These are phyloP conservation scores for Plecotus auritus DNA, from an alignment of 2,113 vertebrate species.

Conservation along the genomic window DNA sequence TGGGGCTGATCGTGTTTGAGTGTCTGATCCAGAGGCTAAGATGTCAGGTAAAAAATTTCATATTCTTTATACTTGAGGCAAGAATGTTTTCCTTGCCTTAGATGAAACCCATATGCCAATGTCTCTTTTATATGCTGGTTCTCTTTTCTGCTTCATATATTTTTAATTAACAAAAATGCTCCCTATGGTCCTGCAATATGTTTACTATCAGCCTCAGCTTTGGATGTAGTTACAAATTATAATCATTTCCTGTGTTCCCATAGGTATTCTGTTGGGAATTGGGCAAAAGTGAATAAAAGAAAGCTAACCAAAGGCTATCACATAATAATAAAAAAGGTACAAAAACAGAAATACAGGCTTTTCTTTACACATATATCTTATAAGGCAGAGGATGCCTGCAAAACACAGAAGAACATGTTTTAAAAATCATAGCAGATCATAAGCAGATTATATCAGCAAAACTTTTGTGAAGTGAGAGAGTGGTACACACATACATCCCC, in stretches of 20 bases:
- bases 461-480: background rate
- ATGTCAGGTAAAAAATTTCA: background rate
- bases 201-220: conserved; percentile 20
- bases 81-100: conserved; percentile 25
- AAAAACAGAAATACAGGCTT: background rate
- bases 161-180: conserved; percentile 53
- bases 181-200: conserved; percentile 25
- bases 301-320: background rate
- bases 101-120: conserved; percentile 39
- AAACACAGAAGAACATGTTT: background rate
- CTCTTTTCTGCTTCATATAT: conserved; percentile 31
- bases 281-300: background rate
- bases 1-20: background rate
- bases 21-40: background rate
- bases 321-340: background rate
- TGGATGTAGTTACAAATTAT: background rate
- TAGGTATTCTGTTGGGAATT: background rate
- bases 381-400: background rate
- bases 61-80: background rate
- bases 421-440: background rate
- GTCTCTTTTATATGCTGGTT: conserved; percentile 30
- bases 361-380: background rate
- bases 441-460: background rate
- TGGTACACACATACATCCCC: background rate
- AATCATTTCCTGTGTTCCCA: background rate